These are phyloP conservation scores for Petaurus breviceps DNA, from an alignment of 2,113 vertebrate genomes.

Conservation along the genomic window DNA sequence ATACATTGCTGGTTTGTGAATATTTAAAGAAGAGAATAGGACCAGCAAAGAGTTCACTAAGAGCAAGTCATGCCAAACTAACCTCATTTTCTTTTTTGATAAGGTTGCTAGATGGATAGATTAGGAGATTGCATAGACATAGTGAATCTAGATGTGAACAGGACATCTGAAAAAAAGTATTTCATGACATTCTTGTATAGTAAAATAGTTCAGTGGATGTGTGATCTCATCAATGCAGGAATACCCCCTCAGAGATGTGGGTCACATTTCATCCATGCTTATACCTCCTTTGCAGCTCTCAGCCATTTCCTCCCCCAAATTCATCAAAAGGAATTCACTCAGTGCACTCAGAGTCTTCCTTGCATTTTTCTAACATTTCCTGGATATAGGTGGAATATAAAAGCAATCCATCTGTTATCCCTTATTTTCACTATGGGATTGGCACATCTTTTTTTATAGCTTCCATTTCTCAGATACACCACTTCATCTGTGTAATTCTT, in stretches of 20 bases:
- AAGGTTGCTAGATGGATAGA: neutral
- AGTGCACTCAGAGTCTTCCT: neutral
- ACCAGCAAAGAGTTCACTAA: neutral
- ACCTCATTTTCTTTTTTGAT: neutral
- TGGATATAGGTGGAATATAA: neutral
- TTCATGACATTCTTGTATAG: neutral
- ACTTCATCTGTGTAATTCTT: neutral
- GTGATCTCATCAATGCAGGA: neutral
- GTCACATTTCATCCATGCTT: neutral
- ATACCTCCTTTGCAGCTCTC: neutral
- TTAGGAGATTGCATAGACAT: neutral
- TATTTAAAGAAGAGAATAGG: neutral
- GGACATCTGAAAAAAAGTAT: constrained; percentile 5
- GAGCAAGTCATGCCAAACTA: neutral
- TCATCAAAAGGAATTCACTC: neutral
- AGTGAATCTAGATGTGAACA: neutral
- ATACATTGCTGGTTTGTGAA: neutral
- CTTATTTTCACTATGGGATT: neutral
- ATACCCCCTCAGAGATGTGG: neutral
- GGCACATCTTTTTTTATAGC: neutral
- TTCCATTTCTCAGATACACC: neutral
- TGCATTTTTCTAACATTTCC: neutral
- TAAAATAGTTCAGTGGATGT: neutral
- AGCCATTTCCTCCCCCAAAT: neutral
- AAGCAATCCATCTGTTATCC: neutral